Conservation (phyloP, 2,797 vertebrate species). For the Okamejei kenojei region DNA sequence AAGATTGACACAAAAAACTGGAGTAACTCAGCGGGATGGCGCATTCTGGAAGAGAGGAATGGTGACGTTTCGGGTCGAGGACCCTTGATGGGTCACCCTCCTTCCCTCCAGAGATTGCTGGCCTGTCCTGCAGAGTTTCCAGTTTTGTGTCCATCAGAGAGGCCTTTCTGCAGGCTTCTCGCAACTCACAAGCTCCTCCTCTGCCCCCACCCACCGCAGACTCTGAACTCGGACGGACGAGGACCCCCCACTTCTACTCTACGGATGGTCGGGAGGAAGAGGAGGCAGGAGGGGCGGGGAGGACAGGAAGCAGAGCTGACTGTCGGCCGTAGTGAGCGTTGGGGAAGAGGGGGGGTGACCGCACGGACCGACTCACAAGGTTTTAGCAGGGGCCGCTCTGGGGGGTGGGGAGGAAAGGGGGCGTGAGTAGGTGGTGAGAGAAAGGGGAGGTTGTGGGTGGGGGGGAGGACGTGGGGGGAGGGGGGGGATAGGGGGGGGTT, state of each 20-base stretch:
- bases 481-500: too few relatives aligned
- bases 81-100: too few relatives aligned
- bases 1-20: too few relatives aligned
- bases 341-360: constrained; percentile 72
- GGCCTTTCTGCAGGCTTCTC: neutral
- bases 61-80: too few relatives aligned
- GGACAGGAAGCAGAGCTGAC: constrained; percentile 64
- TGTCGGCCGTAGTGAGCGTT: constrained; percentile 70
- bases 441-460: too few relatives aligned
- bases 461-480: too few relatives aligned
- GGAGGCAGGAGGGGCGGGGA: constrained; percentile 48
- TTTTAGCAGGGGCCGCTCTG: constrained; percentile 44
- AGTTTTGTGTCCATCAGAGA: neutral
- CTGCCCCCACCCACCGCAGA: constrained; percentile 53
- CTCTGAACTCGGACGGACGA: constrained; percentile 86
- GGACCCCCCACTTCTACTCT: constrained; percentile 67
- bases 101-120: too few relatives aligned
- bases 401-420: too few relatives aligned
- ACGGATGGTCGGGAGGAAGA: constrained; percentile 53
- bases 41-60: too few relatives aligned
- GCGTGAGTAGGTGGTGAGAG: too few relatives aligned
- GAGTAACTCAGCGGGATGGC: too few relatives aligned
- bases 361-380: constrained; percentile 76
- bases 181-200: neutral
- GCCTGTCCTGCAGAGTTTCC: too few relatives aligned